Evolutionary conservation across 2,797 vertebrate genomes (phyloP).

Genomic region (Petrocephalus schoutedeni): DNA sequence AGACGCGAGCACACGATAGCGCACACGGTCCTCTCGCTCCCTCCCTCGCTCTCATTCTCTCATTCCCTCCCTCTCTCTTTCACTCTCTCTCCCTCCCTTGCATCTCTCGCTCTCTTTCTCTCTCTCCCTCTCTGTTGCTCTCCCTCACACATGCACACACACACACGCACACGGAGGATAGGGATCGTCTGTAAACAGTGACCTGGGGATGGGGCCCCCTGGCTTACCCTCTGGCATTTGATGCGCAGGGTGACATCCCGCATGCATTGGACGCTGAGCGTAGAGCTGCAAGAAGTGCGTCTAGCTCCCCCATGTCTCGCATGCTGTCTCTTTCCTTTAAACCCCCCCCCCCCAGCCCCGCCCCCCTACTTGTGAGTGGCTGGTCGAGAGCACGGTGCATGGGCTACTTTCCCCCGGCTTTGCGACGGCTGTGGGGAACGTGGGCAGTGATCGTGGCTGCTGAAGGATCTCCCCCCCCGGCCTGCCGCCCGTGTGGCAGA

Average conservation of each 20-base stretch:
- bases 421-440: constrained; percentile 42
- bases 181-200: not conserved
- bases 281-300: constrained; percentile 55
- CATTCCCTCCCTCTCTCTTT: not conserved
- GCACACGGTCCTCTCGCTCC: not conserved
- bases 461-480: not conserved
- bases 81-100: not conserved
- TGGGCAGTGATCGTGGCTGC: not conserved
- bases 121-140: not conserved
- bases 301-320: not conserved
- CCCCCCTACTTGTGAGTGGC: constrained; percentile 1
- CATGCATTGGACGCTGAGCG: constrained; percentile 67
- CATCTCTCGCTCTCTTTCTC: not conserved
- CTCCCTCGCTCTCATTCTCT: not conserved
- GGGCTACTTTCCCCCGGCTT: constrained; percentile 24
- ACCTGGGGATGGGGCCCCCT: constrained; percentile 3
- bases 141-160: not conserved
- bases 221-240: constrained; percentile 76
- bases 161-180: not conserved
- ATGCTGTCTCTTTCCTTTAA: not conserved
- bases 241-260: constrained; percentile 67
- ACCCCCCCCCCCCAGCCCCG: constrained; percentile 15
- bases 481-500: constrained; percentile 27
- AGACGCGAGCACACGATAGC: not conserved
- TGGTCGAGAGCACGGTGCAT: constrained; percentile 18